A percentile compares a stretch with the other conserved stretches of the same genome.
These are phyloP conservation scores for Zele albiditarsus DNA, from an alignment of 2,888 invertebrate genomes.

Conservation along the genomic window DNA sequence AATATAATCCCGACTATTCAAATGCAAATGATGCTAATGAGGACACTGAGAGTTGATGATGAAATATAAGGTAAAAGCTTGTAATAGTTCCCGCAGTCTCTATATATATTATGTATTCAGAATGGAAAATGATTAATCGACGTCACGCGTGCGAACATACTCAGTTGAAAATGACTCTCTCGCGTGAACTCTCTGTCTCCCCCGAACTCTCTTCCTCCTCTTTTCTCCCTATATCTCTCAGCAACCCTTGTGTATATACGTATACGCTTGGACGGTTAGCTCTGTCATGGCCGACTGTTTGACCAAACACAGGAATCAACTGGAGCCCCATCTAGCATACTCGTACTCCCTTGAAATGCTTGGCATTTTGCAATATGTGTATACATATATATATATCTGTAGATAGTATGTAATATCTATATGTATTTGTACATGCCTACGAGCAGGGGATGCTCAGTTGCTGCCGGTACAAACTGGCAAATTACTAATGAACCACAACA, in stretches of 20 bases:
- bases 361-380: conserved; percentile 43
- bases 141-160: conserved; percentile 12
- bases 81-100: neutral
- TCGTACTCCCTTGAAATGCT: conserved; percentile 32
- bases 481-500: conserved; percentile 62
- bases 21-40: conserved; percentile 29
- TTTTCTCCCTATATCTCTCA: neutral
- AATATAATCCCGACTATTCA: neutral
- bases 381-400: neutral
- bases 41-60: conserved; percentile 18
- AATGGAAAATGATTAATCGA: conserved; percentile 30
- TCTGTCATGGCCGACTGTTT: conserved; percentile 62
- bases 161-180: conserved; percentile 56
- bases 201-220: neutral
- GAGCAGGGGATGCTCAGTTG: conserved; percentile 33
- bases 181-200: conserved; percentile 5
- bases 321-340: conserved; percentile 41
- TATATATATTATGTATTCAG: neutral
- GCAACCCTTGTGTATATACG: conserved; percentile 32
- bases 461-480: conserved; percentile 50
- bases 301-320: conserved; percentile 62
- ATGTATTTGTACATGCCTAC: neutral
- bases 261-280: conserved; percentile 41
- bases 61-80: conserved; percentile 29
- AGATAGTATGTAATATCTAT: neutral